Conservation (phyloP, 2,113 vertebrate species). For the Psettodes erumei region DNA sequence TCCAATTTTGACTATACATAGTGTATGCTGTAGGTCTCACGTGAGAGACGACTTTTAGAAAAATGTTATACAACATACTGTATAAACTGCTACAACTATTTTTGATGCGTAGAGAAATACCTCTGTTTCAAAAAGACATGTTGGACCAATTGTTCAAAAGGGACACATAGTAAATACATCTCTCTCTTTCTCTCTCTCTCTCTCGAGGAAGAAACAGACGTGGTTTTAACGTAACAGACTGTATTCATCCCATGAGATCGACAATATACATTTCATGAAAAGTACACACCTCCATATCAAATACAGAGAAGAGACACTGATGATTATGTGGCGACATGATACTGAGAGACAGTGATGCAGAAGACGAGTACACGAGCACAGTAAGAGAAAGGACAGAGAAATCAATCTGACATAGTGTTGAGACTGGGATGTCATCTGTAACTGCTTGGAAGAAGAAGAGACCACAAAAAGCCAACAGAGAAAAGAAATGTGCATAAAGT, state of each 20-base stretch:
- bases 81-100: slow-evolving; percentile 81
- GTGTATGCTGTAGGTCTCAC: slow-evolving; percentile 75
- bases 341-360: slow-evolving; percentile 64
- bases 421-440: slow-evolving; percentile 62
- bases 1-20: slow-evolving; percentile 79
- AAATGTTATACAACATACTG: slow-evolving; percentile 79
- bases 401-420: slow-evolving; percentile 72
- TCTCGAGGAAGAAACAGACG: slow-evolving; percentile 61
- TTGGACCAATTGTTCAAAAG: slow-evolving; percentile 76
- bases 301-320: slow-evolving; percentile 75
- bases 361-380: slow-evolving; percentile 65
- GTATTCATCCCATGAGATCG: slow-evolving; percentile 62
- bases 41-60: slow-evolving; percentile 70
- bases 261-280: slow-evolving; percentile 75
- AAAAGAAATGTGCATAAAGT: slow-evolving; percentile 79
- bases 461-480: slow-evolving; percentile 54
- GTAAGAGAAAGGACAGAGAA: slow-evolving; percentile 62
- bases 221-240: slow-evolving; percentile 62
- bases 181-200: too few species aligned
- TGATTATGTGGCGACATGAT: slow-evolving; percentile 70
- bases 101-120: slow-evolving; percentile 77
- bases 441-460: slow-evolving; percentile 56
- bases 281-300: slow-evolving; percentile 73
- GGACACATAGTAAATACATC: slow-evolving; percentile 72
- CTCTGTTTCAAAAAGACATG: slow-evolving; percentile 77